Conservation (phyloP, 2,888 invertebrate species). For the Lacanobia oleracea region DNA sequence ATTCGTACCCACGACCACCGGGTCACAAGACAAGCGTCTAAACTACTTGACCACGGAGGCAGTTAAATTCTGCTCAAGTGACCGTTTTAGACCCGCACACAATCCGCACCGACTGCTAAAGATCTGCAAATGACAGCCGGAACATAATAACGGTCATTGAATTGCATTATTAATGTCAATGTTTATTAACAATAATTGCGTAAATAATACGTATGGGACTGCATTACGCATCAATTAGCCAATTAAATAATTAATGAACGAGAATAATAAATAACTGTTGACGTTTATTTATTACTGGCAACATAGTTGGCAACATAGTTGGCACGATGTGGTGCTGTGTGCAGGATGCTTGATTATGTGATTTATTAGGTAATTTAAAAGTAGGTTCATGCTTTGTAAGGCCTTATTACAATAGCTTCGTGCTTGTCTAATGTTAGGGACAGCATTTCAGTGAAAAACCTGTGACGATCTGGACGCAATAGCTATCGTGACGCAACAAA, state of each 20-base stretch:
- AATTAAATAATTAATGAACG: constrained; percentile 72
- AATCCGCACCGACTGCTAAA: no score
- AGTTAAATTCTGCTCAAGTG: no score
- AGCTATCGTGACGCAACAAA: no score
- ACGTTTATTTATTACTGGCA: constrained; percentile 62
- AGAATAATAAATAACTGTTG: constrained; percentile 65
- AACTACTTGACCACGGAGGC: no score
- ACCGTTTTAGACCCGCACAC: no score
- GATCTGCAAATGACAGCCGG: no score
- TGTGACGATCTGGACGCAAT: no score
- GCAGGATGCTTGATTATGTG: constrained; percentile 36
- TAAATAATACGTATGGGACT: constrained; percentile 60
- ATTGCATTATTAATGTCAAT: constrained; percentile 53
- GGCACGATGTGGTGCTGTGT: constrained; percentile 3
- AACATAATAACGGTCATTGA: constrained; percentile 22
- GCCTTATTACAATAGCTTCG: background rate
- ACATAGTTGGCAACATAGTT: constrained; percentile 44
- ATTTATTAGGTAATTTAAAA: constrained; percentile 51
- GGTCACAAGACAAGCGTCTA: no score
- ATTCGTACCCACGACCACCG: no score
- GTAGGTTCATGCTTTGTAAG: background rate
- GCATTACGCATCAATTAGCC: constrained; percentile 73
- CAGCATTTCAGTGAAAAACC: background rate
- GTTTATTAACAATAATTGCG: constrained; percentile 50
- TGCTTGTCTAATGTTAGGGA: background rate